phyloP scores from a whole-genome alignment of 2,113 vertebrate species.

The Sebastes schlegelii region DNA sequence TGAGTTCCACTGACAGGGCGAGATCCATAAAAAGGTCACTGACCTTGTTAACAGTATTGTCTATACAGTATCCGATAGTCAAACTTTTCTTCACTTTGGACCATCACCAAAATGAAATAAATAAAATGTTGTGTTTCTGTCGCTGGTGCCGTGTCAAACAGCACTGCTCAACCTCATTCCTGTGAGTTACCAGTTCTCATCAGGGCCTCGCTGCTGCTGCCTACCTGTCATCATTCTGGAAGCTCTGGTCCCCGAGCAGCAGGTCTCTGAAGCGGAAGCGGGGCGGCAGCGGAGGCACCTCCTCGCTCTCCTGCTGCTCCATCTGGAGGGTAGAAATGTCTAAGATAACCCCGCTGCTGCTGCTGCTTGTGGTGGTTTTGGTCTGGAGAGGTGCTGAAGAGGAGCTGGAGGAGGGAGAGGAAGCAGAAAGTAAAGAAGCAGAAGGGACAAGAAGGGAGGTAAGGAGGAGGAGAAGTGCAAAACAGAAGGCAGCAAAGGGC shows the following conservation, averaged over 20 bases:
- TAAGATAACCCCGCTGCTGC: slow-evolving; percentile 74
- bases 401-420: slow-evolving; percentile 49
- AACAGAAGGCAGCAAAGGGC: background rate
- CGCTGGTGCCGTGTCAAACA: background rate
- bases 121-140: background rate
- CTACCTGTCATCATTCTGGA: slow-evolving; percentile 93
- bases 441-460: background rate
- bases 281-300: slow-evolving; percentile 91
- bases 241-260: slow-evolving; percentile 92
- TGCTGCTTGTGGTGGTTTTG: slow-evolving; percentile 50
- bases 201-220: background rate
- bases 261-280: slow-evolving; percentile 93
- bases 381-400: slow-evolving; percentile 45
- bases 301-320: slow-evolving; percentile 90
- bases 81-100: background rate
- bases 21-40: background rate
- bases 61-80: background rate
- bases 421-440: slow-evolving; percentile 28
- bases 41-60: background rate
- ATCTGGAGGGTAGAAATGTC: slow-evolving; percentile 83
- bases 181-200: background rate
- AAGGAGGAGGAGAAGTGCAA: background rate
- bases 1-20: background rate
- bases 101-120: background rate
- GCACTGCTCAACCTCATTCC: background rate